Conservation (phyloP, 2,797 vertebrate species). For the Hippocampus kuda region DNA sequence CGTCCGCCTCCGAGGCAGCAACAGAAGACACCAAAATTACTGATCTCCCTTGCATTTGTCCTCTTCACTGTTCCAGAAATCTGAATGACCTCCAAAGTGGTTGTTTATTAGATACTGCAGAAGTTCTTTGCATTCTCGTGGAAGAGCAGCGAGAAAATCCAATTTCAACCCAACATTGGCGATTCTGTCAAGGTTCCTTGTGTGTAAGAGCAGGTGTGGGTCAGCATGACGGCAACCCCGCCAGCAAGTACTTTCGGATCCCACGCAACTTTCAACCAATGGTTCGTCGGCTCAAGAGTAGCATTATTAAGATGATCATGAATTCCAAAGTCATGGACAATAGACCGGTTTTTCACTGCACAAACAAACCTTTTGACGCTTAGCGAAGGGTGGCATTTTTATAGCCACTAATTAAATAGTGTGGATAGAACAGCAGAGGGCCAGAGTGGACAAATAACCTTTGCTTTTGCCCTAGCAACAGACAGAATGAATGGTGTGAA, state of each 20-base stretch:
- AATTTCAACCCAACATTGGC: slow-evolving; percentile 37
- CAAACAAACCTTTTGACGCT: slow-evolving; percentile 41
- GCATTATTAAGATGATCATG: slow-evolving; percentile 68
- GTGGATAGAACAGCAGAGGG: slow-evolving; percentile 28
- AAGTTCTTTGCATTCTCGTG: slow-evolving; percentile 36
- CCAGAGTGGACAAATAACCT: slow-evolving; percentile 43
- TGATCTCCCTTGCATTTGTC: slow-evolving; percentile 62
- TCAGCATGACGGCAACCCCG: slow-evolving; percentile 46
- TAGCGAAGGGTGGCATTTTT: slow-evolving; percentile 49
- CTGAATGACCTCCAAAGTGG: slow-evolving; percentile 66
- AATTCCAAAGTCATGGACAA: slow-evolving; percentile 59
- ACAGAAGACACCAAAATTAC: slow-evolving; percentile 63
- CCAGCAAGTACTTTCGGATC: slow-evolving; percentile 46
- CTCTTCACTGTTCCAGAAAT: slow-evolving; percentile 53
- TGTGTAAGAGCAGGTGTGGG: slow-evolving; percentile 64
- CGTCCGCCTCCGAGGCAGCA: slow-evolving; percentile 48
- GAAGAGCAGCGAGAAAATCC: slow-evolving; percentile 28
- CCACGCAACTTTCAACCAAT: slow-evolving; percentile 58
- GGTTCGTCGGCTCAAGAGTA: slow-evolving; percentile 52
- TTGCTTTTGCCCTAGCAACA: slow-evolving; percentile 64
- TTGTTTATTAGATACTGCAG: slow-evolving; percentile 65
- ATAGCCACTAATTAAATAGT: slow-evolving; percentile 30
- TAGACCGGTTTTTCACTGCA: slow-evolving; percentile 35
- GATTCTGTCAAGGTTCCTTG: slow-evolving; percentile 21
- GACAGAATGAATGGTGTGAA: slow-evolving; percentile 55